Evolutionary conservation across 2,888 invertebrate species (phyloP), one percentile per base, ranked within the genome.

Genomic region (Pediacus dermestoides): DNA sequence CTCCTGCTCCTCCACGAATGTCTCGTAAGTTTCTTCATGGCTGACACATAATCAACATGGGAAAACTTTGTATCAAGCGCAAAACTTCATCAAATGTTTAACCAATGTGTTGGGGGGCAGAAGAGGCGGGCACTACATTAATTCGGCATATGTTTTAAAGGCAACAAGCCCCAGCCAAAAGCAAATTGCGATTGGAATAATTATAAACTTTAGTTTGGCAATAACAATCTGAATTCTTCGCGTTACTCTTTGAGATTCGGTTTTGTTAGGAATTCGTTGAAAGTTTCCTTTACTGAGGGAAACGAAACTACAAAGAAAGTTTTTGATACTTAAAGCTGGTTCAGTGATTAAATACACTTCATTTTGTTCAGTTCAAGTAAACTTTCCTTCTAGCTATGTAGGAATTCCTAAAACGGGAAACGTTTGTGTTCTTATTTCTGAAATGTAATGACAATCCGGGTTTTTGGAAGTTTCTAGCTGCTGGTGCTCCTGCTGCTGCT

Each of bases 331-430:
- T 46, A 46, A 46, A 44, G 45, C 48, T 40, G 50, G 48, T 46
- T 50, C 44, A 42, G 42, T 48, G 50, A 50, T 48, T 50, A 50
- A 50, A 50, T 46, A 48, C 48, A 48, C 46, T 50, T 36, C 41
- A 37, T 41, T 31, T 32, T 37, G 31, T 30, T 7, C 14, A 12
- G 14, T 3, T 14, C 28, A 28, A 28, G 28, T 14, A 28, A 28
- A 28, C 28, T 28, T 28, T 28, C 10, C 14, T 3, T 28, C 10
- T 28, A 28, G 4, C 4, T 23, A 23, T 23, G 10, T 28, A 14
- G 28, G 3, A 28, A 13, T 28, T 28, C 28, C 12, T 28, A 13
- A 28, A 14, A 2, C 3, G 14, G 14, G 10, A 13, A 25, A 9
- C 11, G 14, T 7, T n/a, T 9, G 3, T 28, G 28, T 28, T 28